Evolutionary conservation across 92 coral and sea anemone species (phyloP).

Genomic region (Actinostola sp.): DNA sequence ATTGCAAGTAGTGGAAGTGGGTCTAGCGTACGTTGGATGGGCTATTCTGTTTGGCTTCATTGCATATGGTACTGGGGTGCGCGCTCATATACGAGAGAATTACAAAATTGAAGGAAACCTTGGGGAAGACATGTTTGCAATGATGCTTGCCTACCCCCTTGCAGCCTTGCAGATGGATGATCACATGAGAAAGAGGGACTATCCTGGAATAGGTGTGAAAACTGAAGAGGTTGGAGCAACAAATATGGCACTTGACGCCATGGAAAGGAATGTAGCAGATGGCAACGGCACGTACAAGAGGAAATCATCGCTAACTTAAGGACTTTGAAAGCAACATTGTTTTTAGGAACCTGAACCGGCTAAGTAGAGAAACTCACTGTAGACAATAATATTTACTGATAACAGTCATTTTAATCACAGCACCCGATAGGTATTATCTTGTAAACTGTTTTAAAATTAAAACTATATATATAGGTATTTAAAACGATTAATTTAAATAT

Average conservation of each 20-base stretch:
- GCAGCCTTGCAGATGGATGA: constrained; percentile 74
- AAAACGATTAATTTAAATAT: too few species aligned
- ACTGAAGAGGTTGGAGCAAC: background rate
- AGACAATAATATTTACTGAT: too few species aligned
- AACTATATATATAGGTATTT: too few species aligned
- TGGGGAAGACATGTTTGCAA: constrained; percentile 69
- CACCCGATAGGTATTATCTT: too few species aligned
- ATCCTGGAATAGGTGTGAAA: background rate
- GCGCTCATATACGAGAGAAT: constrained; percentile 62
- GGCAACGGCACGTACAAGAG: too few species aligned
- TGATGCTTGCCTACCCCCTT: constrained; percentile 67
- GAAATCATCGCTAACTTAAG: too few species aligned
- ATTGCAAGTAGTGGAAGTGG: constrained; percentile 52
- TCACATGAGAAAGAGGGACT: constrained; percentile 16
- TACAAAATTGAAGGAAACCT: constrained; percentile 70
- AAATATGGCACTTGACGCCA: background rate
- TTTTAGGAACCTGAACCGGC: too few species aligned
- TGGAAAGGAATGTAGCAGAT: background rate
- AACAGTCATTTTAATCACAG: too few species aligned
- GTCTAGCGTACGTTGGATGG: constrained; percentile 84
- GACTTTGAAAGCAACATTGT: too few species aligned
- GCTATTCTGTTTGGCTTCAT: constrained; percentile 68
- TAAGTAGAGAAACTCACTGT: too few species aligned
- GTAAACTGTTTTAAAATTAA: too few species aligned
- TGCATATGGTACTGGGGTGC: constrained; percentile 71